Evolutionary conservation across 2,888 invertebrate genomes (phyloP).

Genomic region (Hypomecis punctinalis): DNA sequence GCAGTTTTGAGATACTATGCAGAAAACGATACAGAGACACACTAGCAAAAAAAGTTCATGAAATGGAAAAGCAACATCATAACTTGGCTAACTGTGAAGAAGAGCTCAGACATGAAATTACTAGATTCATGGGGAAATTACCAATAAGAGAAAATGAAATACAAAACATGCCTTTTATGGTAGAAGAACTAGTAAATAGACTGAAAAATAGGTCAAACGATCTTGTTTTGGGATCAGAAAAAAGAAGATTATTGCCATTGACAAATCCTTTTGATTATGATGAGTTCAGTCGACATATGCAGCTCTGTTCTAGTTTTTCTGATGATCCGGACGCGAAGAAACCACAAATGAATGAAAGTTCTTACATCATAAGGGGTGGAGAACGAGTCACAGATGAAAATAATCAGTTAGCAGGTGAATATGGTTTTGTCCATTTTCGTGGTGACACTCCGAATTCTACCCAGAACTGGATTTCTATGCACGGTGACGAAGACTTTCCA

Average conservation of each 20-base stretch:
- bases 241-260: slow-evolving; percentile 49
- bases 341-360: slow-evolving; percentile 33
- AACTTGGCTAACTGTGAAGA: too few species aligned
- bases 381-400: slow-evolving; percentile 28
- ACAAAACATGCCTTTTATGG: slow-evolving; percentile 54
- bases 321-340: slow-evolving; percentile 28
- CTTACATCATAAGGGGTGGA: slow-evolving; percentile 40
- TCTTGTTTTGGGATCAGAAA: slow-evolving; percentile 24
- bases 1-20: slow-evolving; percentile 46
- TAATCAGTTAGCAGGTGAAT: slow-evolving; percentile 14
- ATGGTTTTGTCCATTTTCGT: slow-evolving; percentile 8
- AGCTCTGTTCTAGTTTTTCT: slow-evolving; percentile 49
- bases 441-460: slow-evolving; percentile 13
- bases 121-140: slow-evolving; percentile 53
- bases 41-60: slow-evolving; percentile 60
- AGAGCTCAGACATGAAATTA: slow-evolving; percentile 53
- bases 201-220: slow-evolving; percentile 51
- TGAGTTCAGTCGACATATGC: slow-evolving; percentile 51
- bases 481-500: neutral
- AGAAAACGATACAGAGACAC: slow-evolving; percentile 54
- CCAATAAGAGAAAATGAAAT: slow-evolving; percentile 47
- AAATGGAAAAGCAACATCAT: slow-evolving; percentile 47
- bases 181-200: slow-evolving; percentile 61
- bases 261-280: slow-evolving; percentile 48
- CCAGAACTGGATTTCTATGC: neutral